Base-by-base conservation (phyloP, 2,888 invertebrate genomes). In the Caradrina clavipalpis region DNA sequence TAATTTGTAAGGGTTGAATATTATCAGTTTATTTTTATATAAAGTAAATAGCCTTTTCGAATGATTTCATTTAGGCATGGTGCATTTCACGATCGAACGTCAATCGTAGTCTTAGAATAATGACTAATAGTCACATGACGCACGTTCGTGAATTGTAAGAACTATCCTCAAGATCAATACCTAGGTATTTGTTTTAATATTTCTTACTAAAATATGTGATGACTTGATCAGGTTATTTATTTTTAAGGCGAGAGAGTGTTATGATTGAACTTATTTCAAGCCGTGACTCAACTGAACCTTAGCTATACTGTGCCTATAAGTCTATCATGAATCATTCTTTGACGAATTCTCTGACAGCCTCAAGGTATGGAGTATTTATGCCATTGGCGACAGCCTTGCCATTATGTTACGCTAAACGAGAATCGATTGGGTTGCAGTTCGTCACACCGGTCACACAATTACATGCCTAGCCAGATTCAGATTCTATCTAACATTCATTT, bases 241-340 rank as follows among this genome's bases (percentile, higher is more conserved):
- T 19, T 17, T 21, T n/a, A 8, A 10, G 26, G 17, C 39, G 15
- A 57, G 26, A 31, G 7, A 1, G 5, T 3, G 15, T 53, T 49
- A 57, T 11, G 21, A 50, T 51, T 19, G 22, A 51, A 17, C 26
- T 53, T 22, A 64, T 56, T 64, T 64, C 6, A 22, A 56, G 58
- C 51, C 10, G 26, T 75, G 78, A 75, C 51, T 75, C 63, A 77
- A 47, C 19, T 31, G 31, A 59, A 35, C 45, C 49, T 59, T 59
- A 39, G 35, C 21, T 62, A 39, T 45, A 42, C 19, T 56, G 17
- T 54, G n/a, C 58, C 26, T 47, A 54, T 17, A 21, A 58, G 39
- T 74, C 31, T 57, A 49, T 26, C 22, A 39, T 74, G 77, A 74
- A 56, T 77, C 63, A 75, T 76, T 60, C 1, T 21, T 31, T 56